Percentiles rank a stretch among this genome's conserved stretches.
phyloP scores from a whole-genome alignment of 2,797 vertebrate species.

The Rhinophrynus dorsalis region DNA sequence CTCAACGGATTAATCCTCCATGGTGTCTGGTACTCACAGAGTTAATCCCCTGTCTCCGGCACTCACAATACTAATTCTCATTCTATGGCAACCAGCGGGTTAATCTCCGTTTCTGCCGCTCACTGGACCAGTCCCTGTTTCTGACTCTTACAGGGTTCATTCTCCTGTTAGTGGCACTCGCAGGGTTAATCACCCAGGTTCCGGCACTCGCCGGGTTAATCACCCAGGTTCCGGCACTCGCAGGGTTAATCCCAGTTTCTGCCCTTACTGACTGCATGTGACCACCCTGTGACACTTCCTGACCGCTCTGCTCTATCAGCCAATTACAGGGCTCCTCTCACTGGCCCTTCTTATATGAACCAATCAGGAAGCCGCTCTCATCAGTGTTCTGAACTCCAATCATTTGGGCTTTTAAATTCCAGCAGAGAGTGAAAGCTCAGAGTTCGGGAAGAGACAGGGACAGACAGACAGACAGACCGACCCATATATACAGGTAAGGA shows the following conservation, averaged over 20 bases:
- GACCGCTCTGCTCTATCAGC: neutral
- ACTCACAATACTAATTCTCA: too few relatives aligned
- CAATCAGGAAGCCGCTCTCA: neutral
- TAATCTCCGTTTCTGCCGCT: too few relatives aligned
- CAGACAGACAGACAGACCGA: too few relatives aligned
- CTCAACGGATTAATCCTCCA: too few relatives aligned
- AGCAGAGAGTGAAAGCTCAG: neutral
- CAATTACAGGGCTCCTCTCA: slow-evolving; percentile 5
- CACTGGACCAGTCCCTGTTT: neutral
- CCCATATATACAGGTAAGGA: too few relatives aligned
- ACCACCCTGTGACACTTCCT: slow-evolving; percentile 7
- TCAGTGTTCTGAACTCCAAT: neutral
- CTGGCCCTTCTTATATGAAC: neutral
- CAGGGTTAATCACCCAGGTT: neutral
- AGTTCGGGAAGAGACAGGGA: too few relatives aligned
- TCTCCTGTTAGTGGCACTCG: neutral
- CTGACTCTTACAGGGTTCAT: neutral
- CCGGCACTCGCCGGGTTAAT: neutral
- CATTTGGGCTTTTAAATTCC: neutral
- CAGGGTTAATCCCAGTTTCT: neutral
- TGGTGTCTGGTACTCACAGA: too few relatives aligned
- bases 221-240: neutral
- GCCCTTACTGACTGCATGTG: slow-evolving; percentile 15
- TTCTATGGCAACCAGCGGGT: too few relatives aligned
- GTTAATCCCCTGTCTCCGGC: too few relatives aligned